These are phyloP conservation scores for Ophion ellenae DNA, from an alignment of 2,888 invertebrate genomes.

Conservation along the genomic window DNA sequence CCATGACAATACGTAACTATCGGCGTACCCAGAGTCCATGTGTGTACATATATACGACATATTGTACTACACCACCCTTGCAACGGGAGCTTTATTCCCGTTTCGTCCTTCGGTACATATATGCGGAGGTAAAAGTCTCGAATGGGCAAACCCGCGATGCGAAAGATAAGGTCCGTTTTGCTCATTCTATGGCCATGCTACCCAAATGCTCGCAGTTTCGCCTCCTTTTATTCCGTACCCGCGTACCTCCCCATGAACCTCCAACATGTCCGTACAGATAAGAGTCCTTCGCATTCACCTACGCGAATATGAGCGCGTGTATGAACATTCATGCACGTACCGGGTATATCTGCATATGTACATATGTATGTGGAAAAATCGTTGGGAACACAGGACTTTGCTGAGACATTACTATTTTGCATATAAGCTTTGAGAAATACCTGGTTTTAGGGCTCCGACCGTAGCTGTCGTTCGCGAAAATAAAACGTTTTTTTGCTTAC, in stretches of 20 bases:
- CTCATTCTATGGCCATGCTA: slow-evolving; percentile 7
- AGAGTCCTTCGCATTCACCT: not conserved
- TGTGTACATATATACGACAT: no score
- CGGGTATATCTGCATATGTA: not conserved
- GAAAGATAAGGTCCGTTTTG: slow-evolving; percentile 60
- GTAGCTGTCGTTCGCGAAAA: not conserved
- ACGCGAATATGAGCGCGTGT: not conserved
- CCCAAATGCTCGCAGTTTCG: slow-evolving; percentile 39
- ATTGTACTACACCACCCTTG: no score
- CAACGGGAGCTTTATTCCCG: slow-evolving; percentile 9
- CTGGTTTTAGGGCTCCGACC: not conserved
- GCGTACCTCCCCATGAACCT: slow-evolving; percentile 18
- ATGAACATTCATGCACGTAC: not conserved
- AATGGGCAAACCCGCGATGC: slow-evolving; percentile 48
- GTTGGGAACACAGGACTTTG: slow-evolving; percentile 21
- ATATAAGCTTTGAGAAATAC: slow-evolving; percentile 43
- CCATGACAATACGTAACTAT: no score
- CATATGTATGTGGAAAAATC: slow-evolving; percentile 1
- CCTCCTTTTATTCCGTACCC: not conserved
- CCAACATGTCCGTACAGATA: slow-evolving; percentile 33
- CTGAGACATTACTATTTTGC: slow-evolving; percentile 54
- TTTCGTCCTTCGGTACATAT: not conserved
- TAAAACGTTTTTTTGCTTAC: slow-evolving; percentile 6
- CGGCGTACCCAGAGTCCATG: no score
- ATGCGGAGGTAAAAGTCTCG: slow-evolving; percentile 24